phyloP scores from a whole-genome alignment of 2,113 vertebrate genomes.

The Gasterosteus aculeatus region DNA sequence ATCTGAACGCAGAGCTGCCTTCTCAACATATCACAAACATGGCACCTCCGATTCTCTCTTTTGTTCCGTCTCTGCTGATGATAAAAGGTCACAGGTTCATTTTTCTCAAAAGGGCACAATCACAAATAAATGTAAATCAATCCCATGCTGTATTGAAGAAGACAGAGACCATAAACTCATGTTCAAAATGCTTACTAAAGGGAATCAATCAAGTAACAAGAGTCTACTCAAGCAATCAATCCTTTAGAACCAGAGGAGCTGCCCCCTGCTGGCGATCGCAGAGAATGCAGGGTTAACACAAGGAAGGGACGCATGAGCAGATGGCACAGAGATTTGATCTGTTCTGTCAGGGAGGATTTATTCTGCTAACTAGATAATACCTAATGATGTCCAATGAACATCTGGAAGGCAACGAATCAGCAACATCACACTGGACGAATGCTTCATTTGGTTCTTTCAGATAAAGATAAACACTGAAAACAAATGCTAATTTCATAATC shows the following conservation, averaged over 20 bases:
- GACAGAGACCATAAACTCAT: not conserved
- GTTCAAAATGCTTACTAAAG: not conserved
- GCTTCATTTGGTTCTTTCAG: not conserved
- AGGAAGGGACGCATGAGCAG: conserved; percentile 36
- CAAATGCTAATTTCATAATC: not conserved
- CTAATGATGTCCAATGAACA: not conserved
- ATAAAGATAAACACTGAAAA: conserved; percentile 11
- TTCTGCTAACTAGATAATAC: not conserved
- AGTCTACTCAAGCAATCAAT: not conserved
- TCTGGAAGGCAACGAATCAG: not conserved
- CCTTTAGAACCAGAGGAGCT: not conserved
- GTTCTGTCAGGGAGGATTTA: conserved; percentile 8
- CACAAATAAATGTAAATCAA: no score
- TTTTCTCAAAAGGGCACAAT: not conserved
- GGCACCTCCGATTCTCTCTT: conserved; percentile 6
- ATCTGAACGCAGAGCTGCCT: conserved; percentile 37
- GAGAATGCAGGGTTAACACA: not conserved
- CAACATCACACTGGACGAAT: not conserved
- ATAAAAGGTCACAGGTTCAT: conserved; percentile 15
- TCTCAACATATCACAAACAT: conserved; percentile 9
- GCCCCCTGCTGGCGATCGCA: not conserved
- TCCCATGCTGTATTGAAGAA: no score
- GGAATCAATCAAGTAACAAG: not conserved
- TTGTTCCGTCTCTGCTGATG: conserved; percentile 6
- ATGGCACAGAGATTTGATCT: conserved; percentile 44